Evolutionary conservation across 1,140 invertebrate species (phyloP).

Genomic region (Zaprionus gabonicus): DNA sequence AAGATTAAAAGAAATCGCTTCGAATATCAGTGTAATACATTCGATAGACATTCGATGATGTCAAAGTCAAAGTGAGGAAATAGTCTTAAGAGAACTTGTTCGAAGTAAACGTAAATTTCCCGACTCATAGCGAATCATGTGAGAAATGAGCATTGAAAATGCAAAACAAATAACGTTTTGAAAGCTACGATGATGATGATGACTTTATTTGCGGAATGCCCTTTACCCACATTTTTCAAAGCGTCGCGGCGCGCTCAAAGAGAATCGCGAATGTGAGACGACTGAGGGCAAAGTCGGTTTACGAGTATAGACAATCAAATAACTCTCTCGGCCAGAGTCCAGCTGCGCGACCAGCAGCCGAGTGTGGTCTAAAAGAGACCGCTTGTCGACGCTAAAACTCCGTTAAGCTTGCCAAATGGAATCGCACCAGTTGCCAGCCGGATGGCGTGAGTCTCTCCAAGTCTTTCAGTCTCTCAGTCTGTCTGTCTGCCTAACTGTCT

Average conservation of each 20-base stretch:
- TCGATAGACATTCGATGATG: neutral
- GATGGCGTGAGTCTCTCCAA: neutral
- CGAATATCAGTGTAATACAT: neutral
- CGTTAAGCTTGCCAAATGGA: slow-evolving; percentile 31
- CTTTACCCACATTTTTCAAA: slow-evolving; percentile 70
- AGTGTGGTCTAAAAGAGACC: slow-evolving; percentile 41
- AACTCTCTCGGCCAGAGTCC: slow-evolving; percentile 52
- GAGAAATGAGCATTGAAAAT: slow-evolving; percentile 11
- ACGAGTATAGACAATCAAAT: slow-evolving; percentile 43
- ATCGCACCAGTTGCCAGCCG: slow-evolving; percentile 41
- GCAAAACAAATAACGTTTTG: slow-evolving; percentile 2
- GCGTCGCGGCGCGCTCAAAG: neutral
- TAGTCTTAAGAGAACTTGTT: neutral
- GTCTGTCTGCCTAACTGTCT: neutral
- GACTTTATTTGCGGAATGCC: slow-evolving; percentile 58
- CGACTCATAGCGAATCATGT: no score
- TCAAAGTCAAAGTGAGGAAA: neutral
- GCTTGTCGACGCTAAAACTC: slow-evolving; percentile 39
- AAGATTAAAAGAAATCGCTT: neutral
- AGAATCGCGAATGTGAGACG: slow-evolving; percentile 9
- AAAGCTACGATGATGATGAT: neutral
- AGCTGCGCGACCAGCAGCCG: slow-evolving; percentile 33
- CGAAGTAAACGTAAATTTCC: neutral
- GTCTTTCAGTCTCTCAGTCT: slow-evolving; percentile 11
- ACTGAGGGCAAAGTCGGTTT: slow-evolving; percentile 19